Percentiles rank a stretch among this genome's conserved stretches.
Conservation (phyloP, 1,140 invertebrate species). For the Caligus rogercresseyi region DNA sequence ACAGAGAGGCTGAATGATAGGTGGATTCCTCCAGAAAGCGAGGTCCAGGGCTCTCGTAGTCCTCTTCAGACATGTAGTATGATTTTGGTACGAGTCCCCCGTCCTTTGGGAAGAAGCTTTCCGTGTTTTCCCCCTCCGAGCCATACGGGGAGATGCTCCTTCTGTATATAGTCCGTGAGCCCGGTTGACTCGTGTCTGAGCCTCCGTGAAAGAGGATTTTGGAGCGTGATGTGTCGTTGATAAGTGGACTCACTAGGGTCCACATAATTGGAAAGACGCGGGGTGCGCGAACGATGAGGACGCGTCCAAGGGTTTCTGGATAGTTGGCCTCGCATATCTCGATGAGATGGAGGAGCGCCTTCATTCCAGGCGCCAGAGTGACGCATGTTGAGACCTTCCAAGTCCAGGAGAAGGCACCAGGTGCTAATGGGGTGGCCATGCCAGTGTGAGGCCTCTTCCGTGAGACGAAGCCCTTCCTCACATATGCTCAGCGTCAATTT, state of each 20-base stretch:
- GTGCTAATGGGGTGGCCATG: slow-evolving; percentile 58
- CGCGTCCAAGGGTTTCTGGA: slow-evolving; percentile 80
- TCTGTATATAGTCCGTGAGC: slow-evolving; percentile 64
- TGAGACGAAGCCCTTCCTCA: slow-evolving; percentile 59
- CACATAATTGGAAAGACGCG: slow-evolving; percentile 90
- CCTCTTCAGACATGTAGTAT: slow-evolving; percentile 57
- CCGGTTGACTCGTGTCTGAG: slow-evolving; percentile 48
- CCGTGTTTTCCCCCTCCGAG: slow-evolving; percentile 58
- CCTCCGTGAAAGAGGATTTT: slow-evolving; percentile 87
- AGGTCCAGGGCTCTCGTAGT: slow-evolving; percentile 36
- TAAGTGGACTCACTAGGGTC: slow-evolving; percentile 91
- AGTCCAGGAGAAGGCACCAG: slow-evolving; percentile 76
- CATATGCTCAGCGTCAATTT: slow-evolving; percentile 71
- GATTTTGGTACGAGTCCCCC: slow-evolving; percentile 74
- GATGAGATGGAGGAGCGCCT: slow-evolving; percentile 74
- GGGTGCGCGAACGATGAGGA: slow-evolving; percentile 68
- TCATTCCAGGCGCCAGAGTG: slow-evolving; percentile 79
- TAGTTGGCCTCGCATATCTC: slow-evolving; percentile 75
- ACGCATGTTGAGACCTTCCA: slow-evolving; percentile 85
- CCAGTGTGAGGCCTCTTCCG: slow-evolving; percentile 58
- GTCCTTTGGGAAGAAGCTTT: slow-evolving; percentile 48
- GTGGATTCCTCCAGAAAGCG: slow-evolving; percentile 32
- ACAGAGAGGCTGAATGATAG: slow-evolving; percentile 41
- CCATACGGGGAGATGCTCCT: slow-evolving; percentile 75
- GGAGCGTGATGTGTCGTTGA: slow-evolving; percentile 81